phyloP scores from a whole-genome alignment of 2,888 invertebrate species.

The Cephus sareptanus region DNA sequence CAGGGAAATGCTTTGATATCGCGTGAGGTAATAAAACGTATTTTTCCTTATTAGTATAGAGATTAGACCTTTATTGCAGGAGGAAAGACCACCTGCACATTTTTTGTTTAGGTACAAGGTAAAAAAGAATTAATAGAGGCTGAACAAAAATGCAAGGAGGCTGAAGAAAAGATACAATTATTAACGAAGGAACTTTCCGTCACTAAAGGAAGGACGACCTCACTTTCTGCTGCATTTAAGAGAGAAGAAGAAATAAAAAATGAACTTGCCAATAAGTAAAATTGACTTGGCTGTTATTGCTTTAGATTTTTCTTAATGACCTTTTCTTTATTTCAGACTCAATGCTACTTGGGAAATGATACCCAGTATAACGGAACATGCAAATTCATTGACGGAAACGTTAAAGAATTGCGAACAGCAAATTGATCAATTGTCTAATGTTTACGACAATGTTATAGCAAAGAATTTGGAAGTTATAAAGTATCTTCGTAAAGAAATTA shows the following conservation, averaged over 20 bases:
- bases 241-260: constrained; percentile 18
- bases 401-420: constrained; percentile 36
- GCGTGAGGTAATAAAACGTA: background rate
- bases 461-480: background rate
- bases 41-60: background rate
- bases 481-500: background rate
- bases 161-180: background rate
- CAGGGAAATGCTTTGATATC: background rate
- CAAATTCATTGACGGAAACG: constrained; percentile 37
- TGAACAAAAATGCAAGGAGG: background rate
- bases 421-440: constrained; percentile 29
- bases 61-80: background rate
- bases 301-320: background rate
- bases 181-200: constrained; percentile 4
- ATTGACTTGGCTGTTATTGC: background rate
- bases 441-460: constrained; percentile 33
- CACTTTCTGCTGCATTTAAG: background rate
- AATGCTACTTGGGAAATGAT: constrained; percentile 36
- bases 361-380: constrained; percentile 37
- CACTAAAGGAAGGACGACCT: background rate
- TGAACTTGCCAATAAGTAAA: constrained; percentile 27
- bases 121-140: background rate
- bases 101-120: background rate
- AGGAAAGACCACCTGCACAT: background rate
- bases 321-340: constrained; percentile 27